Evolutionary conservation across 2,888 invertebrate genomes (phyloP).

Genomic region (Physocephala rufipes): DNA sequence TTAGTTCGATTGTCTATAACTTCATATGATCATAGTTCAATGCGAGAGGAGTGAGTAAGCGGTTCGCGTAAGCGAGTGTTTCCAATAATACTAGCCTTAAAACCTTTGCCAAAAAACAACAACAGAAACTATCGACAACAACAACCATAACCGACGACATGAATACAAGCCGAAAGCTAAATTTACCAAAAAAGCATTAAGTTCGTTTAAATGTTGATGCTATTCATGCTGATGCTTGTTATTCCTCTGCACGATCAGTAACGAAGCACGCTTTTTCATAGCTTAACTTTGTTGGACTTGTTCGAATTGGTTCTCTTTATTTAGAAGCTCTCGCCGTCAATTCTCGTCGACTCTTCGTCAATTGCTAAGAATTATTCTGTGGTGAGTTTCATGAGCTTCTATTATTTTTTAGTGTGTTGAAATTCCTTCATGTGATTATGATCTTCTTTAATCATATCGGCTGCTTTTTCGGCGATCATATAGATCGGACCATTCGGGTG

Average conservation of each 20-base stretch:
- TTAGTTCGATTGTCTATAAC: conserved; percentile 25
- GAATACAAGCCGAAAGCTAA: conserved; percentile 24
- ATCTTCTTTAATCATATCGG: conserved; percentile 69
- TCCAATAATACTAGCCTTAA: too few species aligned
- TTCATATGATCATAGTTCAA: conserved; percentile 39
- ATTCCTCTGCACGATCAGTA: conserved; percentile 21
- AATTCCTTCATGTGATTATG: conserved; percentile 60
- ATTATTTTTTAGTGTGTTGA: too few species aligned
- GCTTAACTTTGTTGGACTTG: not conserved
- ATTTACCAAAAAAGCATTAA: not conserved
- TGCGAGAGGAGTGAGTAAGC: too few species aligned
- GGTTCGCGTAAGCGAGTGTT: too few species aligned
- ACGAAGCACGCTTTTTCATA: conserved; percentile 1
- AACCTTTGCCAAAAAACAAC: too few species aligned
- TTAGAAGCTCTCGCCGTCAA: not conserved
- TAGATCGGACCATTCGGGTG: conserved; percentile 70
- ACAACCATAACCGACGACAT: not conserved
- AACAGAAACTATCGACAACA: too few species aligned
- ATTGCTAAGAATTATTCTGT: not conserved
- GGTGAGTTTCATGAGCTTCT: not conserved
- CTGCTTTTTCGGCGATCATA: conserved; percentile 70
- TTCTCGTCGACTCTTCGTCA: too few species aligned
- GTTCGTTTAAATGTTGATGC: conserved; percentile 1
- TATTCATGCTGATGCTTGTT: too few species aligned
- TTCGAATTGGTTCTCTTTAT: conserved; percentile 9